Base-by-base conservation (phyloP, 1,140 invertebrate genomes). In the Hyposmocoma kahamanoa region DNA sequence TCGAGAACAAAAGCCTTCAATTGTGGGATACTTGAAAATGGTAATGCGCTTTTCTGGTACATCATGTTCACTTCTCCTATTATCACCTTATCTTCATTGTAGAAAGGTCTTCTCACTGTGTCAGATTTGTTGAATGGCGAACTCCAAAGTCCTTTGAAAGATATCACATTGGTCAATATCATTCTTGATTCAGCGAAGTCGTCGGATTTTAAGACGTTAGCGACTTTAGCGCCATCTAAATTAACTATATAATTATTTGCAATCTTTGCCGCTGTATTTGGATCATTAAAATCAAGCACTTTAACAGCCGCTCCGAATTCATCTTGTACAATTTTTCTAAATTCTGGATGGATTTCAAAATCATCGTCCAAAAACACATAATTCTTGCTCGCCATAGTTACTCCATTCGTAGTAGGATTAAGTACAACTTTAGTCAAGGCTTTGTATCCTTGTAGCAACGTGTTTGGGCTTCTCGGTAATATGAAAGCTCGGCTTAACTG, bases 71-170 rank as follows among this genome's bases (percentile, higher is more conserved):
- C 88, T 57, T 79, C 63, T 2, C 87, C 87, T 10, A 89, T 67
- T 46, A 70, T 61, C 1, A 75, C 69, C 15, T 78, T 83, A 18
- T 83, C 69, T 47, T 90, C 89, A 49, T 89, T 83, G 48, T 86
- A 89, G 55, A 91, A 91, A 0, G 73, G 50, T 45, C 89, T 88
- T 13, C 62, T 41, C 15, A 53, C 72, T 0, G 94, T 96, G 0
- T 77, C 68, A 0, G 80, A 65, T 24, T 61, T 69, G 62, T 94
- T 90, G 61, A 97, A 96, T 0, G 91, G 88, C 2, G 59, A 67
- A 44, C 88, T 78, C 95, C 95, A 97, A 0, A 87, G 72, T 9
- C 94, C 95, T 81, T 94, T 96, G 80, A 97, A 96, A 53, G 92
- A 94, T 26, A 96, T 88, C 0, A 92, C 91, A 50, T 95, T 96